Base-by-base conservation (phyloP, 1,140 invertebrate genomes). In the Maconellicoccus hirsutus region DNA sequence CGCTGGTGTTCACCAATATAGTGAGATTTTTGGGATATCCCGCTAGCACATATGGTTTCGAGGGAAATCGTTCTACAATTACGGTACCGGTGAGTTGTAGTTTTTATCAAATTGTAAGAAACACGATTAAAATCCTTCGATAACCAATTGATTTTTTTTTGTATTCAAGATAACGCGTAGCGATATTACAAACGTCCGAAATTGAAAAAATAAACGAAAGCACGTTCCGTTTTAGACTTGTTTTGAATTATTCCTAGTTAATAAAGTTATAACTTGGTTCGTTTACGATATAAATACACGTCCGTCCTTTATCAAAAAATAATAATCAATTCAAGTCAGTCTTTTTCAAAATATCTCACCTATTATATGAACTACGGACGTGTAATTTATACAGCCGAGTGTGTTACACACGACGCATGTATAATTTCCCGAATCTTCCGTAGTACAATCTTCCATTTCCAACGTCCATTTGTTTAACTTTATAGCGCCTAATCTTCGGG, bases 331-430 rank as follows among this genome's bases (percentile, higher is more conserved):
- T 63, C 22, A 59, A 6, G 38, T 23, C 42, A 33, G 25, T 25
- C 63, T 10, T 25, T 21, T 10, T 27, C 22, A 26, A 4, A 38
- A 39, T n/a, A 19, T 80, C 84, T 85, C 81, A 93, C 91, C 89
- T 74, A 88, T 82, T 69, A 93, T 84, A 71, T 88, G 84, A 6
- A 94, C 81, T 72, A 81, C 84, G 76, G 85, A 90, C 0, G 86
- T 89, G 76, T 87, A 87, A 42, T 88, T 84, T 69, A 93, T 87
- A 76, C 90, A 91, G 7, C 87, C 91, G 19, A 87, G 76, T 7
- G 80, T 76, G 77, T 96, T 96, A 80, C 87, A 90, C 6, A 93
- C 87, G 26, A 87, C 80, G 76, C 94, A 96, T 0, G 88, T 93
- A 77, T 96, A 96, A 75, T 90, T 89, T 22, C 91, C 92, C 59